Evolutionary conservation across 1,140 invertebrate genomes (phyloP).

Genomic region (Saccostrea echinata): DNA sequence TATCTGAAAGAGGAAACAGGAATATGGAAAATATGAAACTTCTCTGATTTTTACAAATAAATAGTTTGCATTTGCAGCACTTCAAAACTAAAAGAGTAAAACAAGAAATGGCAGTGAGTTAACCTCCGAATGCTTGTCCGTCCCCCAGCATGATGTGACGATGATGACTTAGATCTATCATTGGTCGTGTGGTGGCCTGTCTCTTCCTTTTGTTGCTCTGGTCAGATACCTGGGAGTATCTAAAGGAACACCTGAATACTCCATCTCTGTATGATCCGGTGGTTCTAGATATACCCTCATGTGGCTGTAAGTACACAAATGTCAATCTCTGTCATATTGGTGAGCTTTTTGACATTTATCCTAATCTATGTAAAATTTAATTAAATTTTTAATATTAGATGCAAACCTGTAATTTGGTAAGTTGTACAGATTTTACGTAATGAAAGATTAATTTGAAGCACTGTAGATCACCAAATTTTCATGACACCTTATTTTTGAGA

Average conservation of each 20-base stretch:
- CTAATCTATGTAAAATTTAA: not conserved
- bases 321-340: not conserved
- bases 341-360: not conserved
- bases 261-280: conserved; percentile 49
- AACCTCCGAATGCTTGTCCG: conserved; percentile 53
- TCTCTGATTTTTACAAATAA: not conserved
- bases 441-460: no score
- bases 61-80: not conserved
- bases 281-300: conserved; percentile 81
- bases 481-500: no score
- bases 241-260: conserved; percentile 60
- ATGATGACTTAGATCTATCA: conserved; percentile 65
- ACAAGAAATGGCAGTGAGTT: not conserved
- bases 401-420: not conserved
- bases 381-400: not conserved
- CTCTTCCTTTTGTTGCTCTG: conserved; percentile 34
- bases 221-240: conserved; percentile 27
- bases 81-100: not conserved
- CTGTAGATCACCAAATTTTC: no score
- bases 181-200: conserved; percentile 9
- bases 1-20: conserved; percentile 30
- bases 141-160: conserved; percentile 64
- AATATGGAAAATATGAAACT: not conserved
- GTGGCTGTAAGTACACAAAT: conserved; percentile 46
- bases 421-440: no score